Conservation (phyloP, 1,140 invertebrate species). For the Metopolophium dirhodum region DNA sequence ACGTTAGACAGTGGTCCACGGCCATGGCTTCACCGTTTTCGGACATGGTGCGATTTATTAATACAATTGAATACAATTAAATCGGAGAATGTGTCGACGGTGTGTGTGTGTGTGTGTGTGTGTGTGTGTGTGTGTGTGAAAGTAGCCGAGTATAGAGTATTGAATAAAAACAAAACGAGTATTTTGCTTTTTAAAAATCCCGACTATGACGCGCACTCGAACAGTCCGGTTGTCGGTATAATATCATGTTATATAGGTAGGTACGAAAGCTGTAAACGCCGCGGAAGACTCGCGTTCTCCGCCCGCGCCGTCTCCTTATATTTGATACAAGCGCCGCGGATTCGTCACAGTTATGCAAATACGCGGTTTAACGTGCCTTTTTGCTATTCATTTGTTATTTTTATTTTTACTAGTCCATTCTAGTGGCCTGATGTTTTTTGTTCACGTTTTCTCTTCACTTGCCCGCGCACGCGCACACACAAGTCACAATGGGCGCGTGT, state of each 20-base stretch:
- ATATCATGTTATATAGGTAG: too few species aligned
- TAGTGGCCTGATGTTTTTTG: neutral
- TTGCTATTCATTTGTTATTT: neutral
- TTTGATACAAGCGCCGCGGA: neutral
- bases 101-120: neutral
- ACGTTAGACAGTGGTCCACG: neutral
- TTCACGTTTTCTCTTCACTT: conserved; percentile 11
- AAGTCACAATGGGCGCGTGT: neutral
- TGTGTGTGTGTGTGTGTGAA: neutral
- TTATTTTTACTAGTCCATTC: neutral
- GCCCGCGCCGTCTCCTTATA: neutral
- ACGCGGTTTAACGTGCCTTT: neutral
- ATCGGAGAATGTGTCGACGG: neutral
- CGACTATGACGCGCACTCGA: neutral
- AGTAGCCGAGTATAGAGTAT: neutral
- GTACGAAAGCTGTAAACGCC: neutral
- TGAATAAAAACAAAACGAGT: neutral
- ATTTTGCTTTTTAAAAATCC: neutral
- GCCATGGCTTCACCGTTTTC: neutral
- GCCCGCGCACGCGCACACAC: neutral
- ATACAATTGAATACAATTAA: neutral
- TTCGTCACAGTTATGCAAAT: conserved; percentile 49
- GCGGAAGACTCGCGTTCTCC: neutral
- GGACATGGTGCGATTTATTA: neutral
- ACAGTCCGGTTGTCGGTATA: neutral